Percentiles rank a stretch among this genome's conserved stretches.
Evolutionary conservation across 2,113 vertebrate species (phyloP).

Genomic region (Natator depressus): DNA sequence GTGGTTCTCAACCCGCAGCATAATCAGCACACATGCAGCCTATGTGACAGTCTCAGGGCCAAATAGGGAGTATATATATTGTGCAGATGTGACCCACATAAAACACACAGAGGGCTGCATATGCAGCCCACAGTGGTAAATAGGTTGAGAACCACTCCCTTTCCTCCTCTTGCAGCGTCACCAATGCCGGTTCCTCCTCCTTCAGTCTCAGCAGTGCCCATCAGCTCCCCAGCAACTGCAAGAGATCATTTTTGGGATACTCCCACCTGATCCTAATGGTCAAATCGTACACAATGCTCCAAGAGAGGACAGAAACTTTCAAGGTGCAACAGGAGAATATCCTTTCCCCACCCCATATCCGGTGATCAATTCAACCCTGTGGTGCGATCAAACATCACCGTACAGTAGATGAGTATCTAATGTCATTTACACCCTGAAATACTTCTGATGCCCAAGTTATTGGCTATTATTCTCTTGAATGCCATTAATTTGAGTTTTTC

Average conservation of each 20-base stretch:
- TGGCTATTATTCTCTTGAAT: not conserved
- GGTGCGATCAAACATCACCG: not conserved
- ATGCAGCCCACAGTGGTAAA: too few relatives aligned
- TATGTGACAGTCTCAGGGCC: too few relatives aligned
- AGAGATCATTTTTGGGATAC: not conserved
- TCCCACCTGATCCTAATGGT: not conserved
- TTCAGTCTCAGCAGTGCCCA: not conserved
- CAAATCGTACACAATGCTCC: not conserved
- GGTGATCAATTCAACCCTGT: not conserved
- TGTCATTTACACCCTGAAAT: not conserved
- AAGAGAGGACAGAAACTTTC: not conserved
- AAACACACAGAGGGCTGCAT: too few relatives aligned
- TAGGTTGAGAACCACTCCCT: not conserved
- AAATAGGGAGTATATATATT: too few relatives aligned
- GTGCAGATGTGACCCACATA: too few relatives aligned
- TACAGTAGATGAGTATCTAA: not conserved
- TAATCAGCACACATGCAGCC: too few relatives aligned
- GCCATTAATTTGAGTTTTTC: not conserved
- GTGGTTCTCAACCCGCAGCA: too few relatives aligned
- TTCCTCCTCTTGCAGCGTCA: not conserved
- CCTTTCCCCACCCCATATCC: not conserved
- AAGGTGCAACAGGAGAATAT: not conserved
- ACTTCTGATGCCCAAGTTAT: not conserved
- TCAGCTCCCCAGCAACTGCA: too few relatives aligned
- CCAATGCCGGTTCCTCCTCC: not conserved